Base-by-base conservation (phyloP, 2,797 vertebrate genomes). In the Diceros bicornis region DNA sequence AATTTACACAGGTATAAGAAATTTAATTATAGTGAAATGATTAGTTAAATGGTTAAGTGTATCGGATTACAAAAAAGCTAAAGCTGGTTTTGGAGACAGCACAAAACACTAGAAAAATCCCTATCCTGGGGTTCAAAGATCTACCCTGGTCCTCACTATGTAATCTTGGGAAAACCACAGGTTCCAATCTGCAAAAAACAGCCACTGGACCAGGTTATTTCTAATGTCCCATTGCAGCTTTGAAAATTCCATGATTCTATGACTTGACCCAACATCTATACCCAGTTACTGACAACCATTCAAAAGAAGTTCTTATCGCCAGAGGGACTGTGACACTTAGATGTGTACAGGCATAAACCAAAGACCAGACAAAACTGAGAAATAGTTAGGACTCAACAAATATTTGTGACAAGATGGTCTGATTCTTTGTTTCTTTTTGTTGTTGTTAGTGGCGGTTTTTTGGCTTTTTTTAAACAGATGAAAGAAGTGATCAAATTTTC, bases 21-120 rank as follows among this genome's bases (percentile, higher is more conserved):
- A 88, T n/a, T 34, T 64, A 90, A 79, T 37, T 86, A 61, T 1
- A 96, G 50, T 37, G 57, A 77, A 95, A 86, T 78, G 55, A 84
- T 52, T 57, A 64, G 37, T 75, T 87, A 85, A 95, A 95, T n/a
- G 47, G 17, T 50, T 90, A 20, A 18, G 32, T 23, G 41, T 37
- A 64, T 27, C 18, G 62, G 14, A 82, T 82, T 83, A 61, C 21
- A 85, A 72, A 83, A 82, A 41, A 66, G 23, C 32, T 81, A 23
- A 79, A 75, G 27, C 4, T 77, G 11, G 95, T 66, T 86, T 86
- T 94, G 52, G 91, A 89, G 75, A 78, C 7, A 91, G 25, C 10
- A 75, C 37, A 81, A 68, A 4, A 55, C 41, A 81, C 47, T 62
- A 59, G 55, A 55, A 34, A 62, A 89, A 52, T 29, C 21, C 59